Conservation (phyloP, 2,113 vertebrate species). For the Capreolus pygargus region DNA sequence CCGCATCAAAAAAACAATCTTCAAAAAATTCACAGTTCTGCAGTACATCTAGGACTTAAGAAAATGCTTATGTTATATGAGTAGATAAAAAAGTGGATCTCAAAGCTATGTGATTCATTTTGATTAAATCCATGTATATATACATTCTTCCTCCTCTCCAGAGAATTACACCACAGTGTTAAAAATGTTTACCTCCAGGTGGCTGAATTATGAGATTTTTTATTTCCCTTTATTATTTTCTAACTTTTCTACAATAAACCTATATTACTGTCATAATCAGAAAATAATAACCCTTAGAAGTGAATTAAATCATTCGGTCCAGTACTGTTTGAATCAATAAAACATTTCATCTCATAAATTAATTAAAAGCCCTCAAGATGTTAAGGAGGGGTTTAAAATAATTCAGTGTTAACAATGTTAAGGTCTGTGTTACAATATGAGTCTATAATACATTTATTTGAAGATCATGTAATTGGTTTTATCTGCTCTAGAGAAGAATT, state of each 20-base stretch:
- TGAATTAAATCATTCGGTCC: not conserved
- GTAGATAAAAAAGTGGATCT: not conserved
- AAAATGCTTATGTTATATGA: not conserved
- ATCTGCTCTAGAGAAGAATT: conserved; percentile 15
- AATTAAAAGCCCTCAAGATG: not conserved
- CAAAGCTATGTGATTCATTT: not conserved
- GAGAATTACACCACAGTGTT: not conserved
- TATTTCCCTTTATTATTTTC: conserved; percentile 10
- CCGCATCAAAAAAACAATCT: not conserved
- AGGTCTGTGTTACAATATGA: not conserved
- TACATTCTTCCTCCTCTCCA: not conserved
- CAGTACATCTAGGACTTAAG: not conserved
- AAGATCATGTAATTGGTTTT: conserved; percentile 2
- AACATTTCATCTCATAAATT: not conserved
- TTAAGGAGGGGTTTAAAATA: conserved; percentile 14
- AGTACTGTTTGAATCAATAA: not conserved
- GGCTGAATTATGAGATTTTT: not conserved
- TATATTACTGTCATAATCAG: not conserved
- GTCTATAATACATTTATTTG: not conserved
- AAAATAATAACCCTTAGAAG: conserved; percentile 28
- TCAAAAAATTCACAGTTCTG: not conserved
- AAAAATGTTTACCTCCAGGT: not conserved
- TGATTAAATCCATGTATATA: not conserved
- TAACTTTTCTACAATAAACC: conserved; percentile 12
- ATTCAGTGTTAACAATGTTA: not conserved